These are phyloP conservation scores for Altica lythri DNA, from an alignment of 2,888 invertebrate genomes.

Conservation along the genomic window DNA sequence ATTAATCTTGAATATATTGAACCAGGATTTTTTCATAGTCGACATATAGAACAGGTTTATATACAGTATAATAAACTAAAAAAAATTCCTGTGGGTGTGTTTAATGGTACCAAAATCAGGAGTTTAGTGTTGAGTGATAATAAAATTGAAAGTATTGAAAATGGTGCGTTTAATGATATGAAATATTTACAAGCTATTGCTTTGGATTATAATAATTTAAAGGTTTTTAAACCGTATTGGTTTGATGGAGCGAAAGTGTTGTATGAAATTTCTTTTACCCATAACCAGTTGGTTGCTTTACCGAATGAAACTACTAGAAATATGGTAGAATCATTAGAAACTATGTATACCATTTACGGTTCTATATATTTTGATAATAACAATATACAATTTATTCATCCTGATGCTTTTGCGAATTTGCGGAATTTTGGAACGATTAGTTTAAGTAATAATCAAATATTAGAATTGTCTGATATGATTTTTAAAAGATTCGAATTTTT, in stretches of 20 bases:
- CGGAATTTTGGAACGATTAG: slow-evolving; percentile 32
- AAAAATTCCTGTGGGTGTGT: slow-evolving; percentile 28
- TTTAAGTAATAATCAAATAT: slow-evolving; percentile 33
- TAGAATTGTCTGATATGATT: slow-evolving; percentile 27
- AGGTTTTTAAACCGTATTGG: slow-evolving; percentile 30
- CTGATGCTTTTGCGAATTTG: slow-evolving; percentile 34
- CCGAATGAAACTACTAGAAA: slow-evolving; percentile 31
- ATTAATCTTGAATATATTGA: slow-evolving; percentile 37
- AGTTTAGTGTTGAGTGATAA: slow-evolving; percentile 34
- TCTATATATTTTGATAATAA: slow-evolving; percentile 37
- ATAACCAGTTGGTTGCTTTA: slow-evolving; percentile 30
- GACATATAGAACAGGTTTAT: slow-evolving; percentile 26
- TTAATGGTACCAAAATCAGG: slow-evolving; percentile 32
- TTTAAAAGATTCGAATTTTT: slow-evolving; percentile 32
- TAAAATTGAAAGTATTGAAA: slow-evolving; percentile 29
- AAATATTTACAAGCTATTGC: slow-evolving; percentile 33
- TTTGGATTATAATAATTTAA: slow-evolving; percentile 34
- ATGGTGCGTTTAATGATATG: slow-evolving; percentile 34
- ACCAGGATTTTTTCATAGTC: slow-evolving; percentile 34
- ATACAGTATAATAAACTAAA: slow-evolving; percentile 31
- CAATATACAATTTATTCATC: slow-evolving; percentile 30
- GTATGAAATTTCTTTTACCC: slow-evolving; percentile 31
- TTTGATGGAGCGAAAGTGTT: slow-evolving; percentile 29
- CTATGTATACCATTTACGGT: slow-evolving; percentile 23
- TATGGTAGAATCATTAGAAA: slow-evolving; percentile 27